Percentiles rank a stretch among this genome's conserved stretches.
Conservation (phyloP, 1,140 invertebrate species). For the Drosophila serrata region DNA sequence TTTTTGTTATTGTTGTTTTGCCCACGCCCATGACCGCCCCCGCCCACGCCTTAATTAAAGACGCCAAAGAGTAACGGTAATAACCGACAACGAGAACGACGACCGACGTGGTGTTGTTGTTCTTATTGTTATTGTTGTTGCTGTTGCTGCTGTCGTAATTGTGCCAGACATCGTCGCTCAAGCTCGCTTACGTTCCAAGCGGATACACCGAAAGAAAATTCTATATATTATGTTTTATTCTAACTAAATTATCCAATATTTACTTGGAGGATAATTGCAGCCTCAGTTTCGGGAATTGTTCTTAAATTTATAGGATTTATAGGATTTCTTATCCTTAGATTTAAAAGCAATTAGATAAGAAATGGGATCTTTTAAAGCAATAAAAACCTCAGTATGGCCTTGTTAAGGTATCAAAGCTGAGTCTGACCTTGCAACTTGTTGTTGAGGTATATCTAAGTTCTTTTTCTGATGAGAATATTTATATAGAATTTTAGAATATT, state of each 20-base stretch:
- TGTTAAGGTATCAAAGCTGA: background rate
- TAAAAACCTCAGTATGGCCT: background rate
- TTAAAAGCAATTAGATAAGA: no score
- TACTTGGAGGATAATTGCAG: no score
- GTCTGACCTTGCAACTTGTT: constrained; percentile 3
- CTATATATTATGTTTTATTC: no score
- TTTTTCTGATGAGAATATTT: background rate
- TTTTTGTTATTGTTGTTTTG: constrained; percentile 14
- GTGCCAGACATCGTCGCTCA: constrained; percentile 54
- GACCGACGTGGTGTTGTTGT: constrained; percentile 28
- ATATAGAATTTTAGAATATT: background rate
- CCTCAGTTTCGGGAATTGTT: background rate
- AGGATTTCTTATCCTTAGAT: background rate
- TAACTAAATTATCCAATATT: no score
- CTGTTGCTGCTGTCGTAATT: constrained; percentile 46
- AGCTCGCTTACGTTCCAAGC: constrained; percentile 23
- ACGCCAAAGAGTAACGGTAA: constrained; percentile 71
- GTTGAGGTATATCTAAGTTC: background rate
- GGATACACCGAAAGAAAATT: constrained; percentile 7
- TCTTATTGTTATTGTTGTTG: constrained; percentile 29
- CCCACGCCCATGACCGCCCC: background rate
- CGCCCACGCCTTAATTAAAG: constrained; percentile 65
- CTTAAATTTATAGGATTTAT: background rate
- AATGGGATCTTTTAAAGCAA: background rate
- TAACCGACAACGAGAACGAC: constrained; percentile 47